phyloP scores from a whole-genome alignment of 2,113 vertebrate genomes.

The Mystacornis crossleyi region DNA sequence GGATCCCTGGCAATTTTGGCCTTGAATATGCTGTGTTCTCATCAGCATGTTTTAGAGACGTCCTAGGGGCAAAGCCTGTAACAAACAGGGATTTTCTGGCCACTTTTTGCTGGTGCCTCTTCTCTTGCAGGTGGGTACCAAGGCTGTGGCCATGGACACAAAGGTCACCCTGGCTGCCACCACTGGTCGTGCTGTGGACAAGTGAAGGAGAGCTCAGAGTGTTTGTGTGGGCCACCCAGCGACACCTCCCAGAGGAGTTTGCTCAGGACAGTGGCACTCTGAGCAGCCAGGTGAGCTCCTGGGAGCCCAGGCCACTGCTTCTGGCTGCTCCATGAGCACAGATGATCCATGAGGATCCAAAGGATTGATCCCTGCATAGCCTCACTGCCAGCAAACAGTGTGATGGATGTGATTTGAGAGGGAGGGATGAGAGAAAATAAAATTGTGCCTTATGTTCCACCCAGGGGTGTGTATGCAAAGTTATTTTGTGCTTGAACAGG shows the following conservation, averaged over 20 bases:
- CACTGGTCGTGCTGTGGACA: conserved; percentile 96
- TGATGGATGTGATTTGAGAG: background rate
- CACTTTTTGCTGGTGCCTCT: background rate
- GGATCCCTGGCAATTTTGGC: background rate
- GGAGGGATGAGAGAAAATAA: background rate
- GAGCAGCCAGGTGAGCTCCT: conserved; percentile 43
- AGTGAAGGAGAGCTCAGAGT: conserved; percentile 82
- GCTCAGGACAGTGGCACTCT: conserved; percentile 86
- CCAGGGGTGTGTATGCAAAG: background rate
- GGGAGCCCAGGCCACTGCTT: background rate
- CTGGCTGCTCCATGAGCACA: background rate
- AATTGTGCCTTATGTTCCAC: conserved; percentile 17
- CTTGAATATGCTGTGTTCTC: background rate
- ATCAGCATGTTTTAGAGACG: background rate
- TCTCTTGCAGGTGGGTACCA: conserved; percentile 87
- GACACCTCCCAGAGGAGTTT: conserved; percentile 64
- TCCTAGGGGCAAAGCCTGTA: background rate
- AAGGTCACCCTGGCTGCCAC: conserved; percentile 87
- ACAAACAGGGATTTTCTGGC: background rate
- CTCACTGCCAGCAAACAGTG: rapidly evolving
- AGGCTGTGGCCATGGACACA: conserved; percentile 92
- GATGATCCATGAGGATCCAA: background rate
- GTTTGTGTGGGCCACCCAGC: background rate
- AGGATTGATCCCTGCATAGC: rapidly evolving
- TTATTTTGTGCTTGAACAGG: background rate